Conservation (phyloP, 2,113 vertebrate genomes). For the Menidia beryllina region DNA sequence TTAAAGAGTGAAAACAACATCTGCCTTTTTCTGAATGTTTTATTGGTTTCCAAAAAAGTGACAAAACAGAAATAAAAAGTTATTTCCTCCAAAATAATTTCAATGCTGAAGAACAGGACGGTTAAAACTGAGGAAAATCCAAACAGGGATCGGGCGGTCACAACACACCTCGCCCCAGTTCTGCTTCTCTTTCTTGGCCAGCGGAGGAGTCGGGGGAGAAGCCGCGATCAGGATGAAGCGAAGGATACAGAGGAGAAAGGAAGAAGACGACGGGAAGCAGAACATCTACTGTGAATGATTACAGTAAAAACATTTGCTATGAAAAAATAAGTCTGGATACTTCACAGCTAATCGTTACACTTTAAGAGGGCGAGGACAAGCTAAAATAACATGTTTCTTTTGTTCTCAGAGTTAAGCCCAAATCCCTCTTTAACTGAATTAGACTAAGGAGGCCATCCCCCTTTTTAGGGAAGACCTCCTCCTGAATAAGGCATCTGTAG, state of each 20-base stretch:
- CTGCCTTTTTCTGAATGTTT: slow-evolving; percentile 55
- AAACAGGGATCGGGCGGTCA: slow-evolving; percentile 21
- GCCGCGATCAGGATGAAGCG: slow-evolving; percentile 36
- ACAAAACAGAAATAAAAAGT: slow-evolving; percentile 73
- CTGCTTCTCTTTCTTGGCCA: slow-evolving; percentile 41
- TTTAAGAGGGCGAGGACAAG: slow-evolving; percentile 25
- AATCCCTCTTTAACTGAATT: slow-evolving; percentile 43
- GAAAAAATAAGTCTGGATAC: slow-evolving; percentile 5
- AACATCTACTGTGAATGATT: neutral
- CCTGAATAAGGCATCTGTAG: slow-evolving; percentile 79
- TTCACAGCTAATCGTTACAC: slow-evolving; percentile 5
- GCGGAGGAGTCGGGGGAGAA: slow-evolving; percentile 47
- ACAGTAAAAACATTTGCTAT: neutral
- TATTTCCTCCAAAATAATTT: slow-evolving; percentile 61
- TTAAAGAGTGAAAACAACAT: too few species aligned
- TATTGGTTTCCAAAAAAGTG: slow-evolving; percentile 77
- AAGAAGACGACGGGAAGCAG: neutral
- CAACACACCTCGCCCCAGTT: slow-evolving; percentile 10
- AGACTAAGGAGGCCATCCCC: slow-evolving; percentile 26
- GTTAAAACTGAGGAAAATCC: slow-evolving; percentile 45
- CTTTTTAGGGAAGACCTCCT: slow-evolving; percentile 41
- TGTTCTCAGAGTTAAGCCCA: slow-evolving; percentile 47
- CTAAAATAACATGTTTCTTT: slow-evolving; percentile 35
- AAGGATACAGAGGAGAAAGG: neutral
- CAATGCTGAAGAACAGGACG: slow-evolving; percentile 65